Conservation (phyloP, 1,140 invertebrate genomes). For the Aphelinus certus region DNA sequence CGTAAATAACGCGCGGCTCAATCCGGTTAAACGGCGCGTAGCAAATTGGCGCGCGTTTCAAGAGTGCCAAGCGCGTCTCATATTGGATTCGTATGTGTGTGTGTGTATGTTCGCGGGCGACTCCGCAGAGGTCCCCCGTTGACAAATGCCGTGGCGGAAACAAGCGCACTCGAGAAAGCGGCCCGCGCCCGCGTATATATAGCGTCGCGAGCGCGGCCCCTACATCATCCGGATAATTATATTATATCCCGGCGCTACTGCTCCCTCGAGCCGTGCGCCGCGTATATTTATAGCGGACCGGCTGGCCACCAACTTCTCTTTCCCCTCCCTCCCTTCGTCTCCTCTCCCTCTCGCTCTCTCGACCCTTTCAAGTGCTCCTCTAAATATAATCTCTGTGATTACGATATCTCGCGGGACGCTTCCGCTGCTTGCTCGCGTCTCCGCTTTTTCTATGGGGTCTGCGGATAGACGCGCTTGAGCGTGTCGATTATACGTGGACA, state of each 20-base stretch:
- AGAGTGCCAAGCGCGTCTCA: neutral
- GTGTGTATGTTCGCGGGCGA: too few species aligned
- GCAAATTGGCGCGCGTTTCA: neutral
- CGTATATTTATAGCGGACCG: neutral
- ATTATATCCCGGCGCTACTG: constrained; percentile 28
- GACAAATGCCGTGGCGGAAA: constrained; percentile 32
- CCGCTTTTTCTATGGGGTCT: too few species aligned
- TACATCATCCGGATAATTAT: constrained; percentile 40
- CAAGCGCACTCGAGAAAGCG: constrained; percentile 24
- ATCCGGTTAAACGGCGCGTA: too few species aligned
- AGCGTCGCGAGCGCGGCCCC: neutral
- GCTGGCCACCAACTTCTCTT: too few species aligned
- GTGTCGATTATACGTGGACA: too few species aligned
- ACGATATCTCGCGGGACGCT: constrained; percentile 12
- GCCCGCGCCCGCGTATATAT: neutral
- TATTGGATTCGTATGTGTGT: too few species aligned
- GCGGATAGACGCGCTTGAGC: too few species aligned
- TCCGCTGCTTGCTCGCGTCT: too few species aligned
- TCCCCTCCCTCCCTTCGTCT: neutral
- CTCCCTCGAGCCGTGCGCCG: neutral
- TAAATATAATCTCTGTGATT: constrained; percentile 40
- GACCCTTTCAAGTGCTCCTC: constrained; percentile 30
- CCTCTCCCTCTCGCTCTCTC: neutral
- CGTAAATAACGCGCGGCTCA: too few species aligned
- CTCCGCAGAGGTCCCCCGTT: neutral